Conservation (phyloP, 2,888 invertebrate genomes). For the Ischnura elegans region DNA sequence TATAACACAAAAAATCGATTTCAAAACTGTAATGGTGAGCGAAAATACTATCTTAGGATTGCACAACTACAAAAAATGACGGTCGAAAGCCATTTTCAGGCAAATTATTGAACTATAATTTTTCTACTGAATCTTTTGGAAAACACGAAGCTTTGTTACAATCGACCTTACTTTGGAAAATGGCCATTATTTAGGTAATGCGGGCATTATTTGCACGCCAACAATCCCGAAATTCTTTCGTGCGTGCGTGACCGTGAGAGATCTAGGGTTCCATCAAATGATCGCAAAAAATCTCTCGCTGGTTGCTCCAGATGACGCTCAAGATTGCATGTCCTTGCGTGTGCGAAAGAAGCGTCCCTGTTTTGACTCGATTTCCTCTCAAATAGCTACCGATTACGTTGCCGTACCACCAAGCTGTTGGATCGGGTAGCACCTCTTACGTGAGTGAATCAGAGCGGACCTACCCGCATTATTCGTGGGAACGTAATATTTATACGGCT, state of each 20-base stretch:
- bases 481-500: no score
- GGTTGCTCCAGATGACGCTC: conserved; percentile 31
- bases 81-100: no score
- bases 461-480: not conserved
- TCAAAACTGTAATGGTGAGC: no score
- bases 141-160: not conserved
- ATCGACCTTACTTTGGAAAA: not conserved
- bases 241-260: conserved; percentile 38
- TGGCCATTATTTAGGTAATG: not conserved
- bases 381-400: conserved; percentile 28
- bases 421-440: not conserved
- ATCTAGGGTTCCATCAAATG: conserved; percentile 8
- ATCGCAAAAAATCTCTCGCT: not conserved
- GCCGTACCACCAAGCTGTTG: not conserved
- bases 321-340: conserved; percentile 46
- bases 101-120: no score
- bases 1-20: no score
- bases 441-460: not conserved
- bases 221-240: conserved; percentile 33
- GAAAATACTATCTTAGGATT: no score
- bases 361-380: conserved; percentile 33
- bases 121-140: not conserved
- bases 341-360: not conserved
- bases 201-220: conserved; percentile 28
- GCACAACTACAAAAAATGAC: no score